Conservation (phyloP, 2,113 vertebrate species). For the Capricornis sumatraensis region DNA sequence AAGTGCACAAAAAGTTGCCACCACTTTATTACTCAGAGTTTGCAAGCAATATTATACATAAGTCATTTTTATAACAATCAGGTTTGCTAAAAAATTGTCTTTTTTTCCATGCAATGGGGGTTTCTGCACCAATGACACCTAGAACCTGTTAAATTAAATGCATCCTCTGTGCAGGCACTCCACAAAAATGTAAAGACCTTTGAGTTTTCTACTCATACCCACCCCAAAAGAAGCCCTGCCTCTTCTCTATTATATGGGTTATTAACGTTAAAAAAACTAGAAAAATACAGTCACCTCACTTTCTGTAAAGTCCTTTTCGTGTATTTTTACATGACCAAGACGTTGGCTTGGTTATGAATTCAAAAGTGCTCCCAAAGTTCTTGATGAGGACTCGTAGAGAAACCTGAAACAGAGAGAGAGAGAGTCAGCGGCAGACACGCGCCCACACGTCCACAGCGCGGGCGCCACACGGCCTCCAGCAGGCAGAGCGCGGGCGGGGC, state of each 20-base stretch:
- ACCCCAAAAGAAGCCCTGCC: background rate
- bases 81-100: background rate
- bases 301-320: background rate
- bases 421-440: background rate
- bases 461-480: no score
- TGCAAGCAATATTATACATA: background rate
- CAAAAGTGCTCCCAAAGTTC: constrained; percentile 85
- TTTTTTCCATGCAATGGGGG: background rate
- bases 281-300: background rate
- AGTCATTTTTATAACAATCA: background rate
- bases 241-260: background rate
- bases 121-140: background rate
- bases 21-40: background rate
- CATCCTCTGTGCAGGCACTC: background rate
- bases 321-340: background rate
- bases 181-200: background rate
- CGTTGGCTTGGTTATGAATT: constrained; percentile 53
- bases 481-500: no score
- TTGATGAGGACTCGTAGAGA: constrained; percentile 86
- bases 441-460: no score
- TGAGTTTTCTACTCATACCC: background rate
- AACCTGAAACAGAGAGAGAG: constrained; percentile 79
- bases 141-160: background rate
- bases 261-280: background rate
- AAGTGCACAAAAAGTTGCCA: background rate